phyloP scores from a whole-genome alignment of 2,113 vertebrate species.

The Dasyurus viverrinus region DNA sequence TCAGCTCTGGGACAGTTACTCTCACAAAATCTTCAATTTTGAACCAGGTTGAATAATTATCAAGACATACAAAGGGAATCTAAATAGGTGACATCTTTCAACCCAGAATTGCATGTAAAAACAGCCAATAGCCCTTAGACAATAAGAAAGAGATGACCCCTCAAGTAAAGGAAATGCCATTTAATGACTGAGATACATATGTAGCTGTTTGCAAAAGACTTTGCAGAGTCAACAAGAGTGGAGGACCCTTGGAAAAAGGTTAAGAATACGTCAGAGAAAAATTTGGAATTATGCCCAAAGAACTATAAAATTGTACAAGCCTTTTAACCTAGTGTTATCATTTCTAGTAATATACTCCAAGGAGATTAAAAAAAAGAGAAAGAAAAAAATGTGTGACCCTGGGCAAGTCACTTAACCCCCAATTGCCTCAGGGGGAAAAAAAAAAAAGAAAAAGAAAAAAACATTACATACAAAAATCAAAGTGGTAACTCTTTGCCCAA shows the following conservation, averaged over 20 bases:
- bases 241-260: background rate
- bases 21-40: background rate
- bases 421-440: no score
- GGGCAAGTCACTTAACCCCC: no score
- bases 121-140: background rate
- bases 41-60: background rate
- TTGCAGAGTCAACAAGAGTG: background rate
- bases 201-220: background rate
- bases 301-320: background rate
- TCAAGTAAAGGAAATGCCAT: background rate
- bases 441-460: background rate
- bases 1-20: background rate
- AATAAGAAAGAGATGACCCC: background rate
- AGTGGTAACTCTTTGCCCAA: background rate
- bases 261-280: background rate
- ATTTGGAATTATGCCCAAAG: background rate
- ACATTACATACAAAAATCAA: background rate
- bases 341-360: background rate
- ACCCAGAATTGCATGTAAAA: background rate
- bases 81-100: background rate
- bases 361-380: background rate
- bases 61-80: background rate
- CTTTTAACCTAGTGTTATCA: background rate
- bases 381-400: no score
- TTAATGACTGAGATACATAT: background rate